Conservation (phyloP, 64 coral and sea anemone genomes). For the Porites lutea region DNA sequence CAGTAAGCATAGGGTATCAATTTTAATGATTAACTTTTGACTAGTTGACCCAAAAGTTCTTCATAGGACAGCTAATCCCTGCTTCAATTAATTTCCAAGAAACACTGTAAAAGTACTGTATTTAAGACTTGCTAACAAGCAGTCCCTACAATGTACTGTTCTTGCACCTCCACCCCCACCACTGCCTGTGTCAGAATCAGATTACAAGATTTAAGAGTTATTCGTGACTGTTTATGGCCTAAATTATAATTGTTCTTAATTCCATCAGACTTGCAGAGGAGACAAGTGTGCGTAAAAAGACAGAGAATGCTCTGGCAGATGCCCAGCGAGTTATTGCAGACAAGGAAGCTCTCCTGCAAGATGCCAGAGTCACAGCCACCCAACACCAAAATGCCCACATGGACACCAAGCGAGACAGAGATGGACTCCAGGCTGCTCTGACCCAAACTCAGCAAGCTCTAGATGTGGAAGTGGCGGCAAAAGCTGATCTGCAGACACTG, state of each 20-base stretch:
- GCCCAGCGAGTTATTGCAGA: slow-evolving; percentile 91
- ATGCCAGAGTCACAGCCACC: slow-evolving; percentile 89
- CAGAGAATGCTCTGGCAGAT: slow-evolving; percentile 94
- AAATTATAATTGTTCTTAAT: not conserved
- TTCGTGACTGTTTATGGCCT: not conserved
- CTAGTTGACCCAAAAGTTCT: too few species aligned
- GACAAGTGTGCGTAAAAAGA: slow-evolving; percentile 74
- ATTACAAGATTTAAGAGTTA: not conserved
- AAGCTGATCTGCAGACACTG: slow-evolving; percentile 81
- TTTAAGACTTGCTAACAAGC: too few species aligned
- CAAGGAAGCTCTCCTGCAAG: slow-evolving; percentile 93
- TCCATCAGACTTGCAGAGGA: slow-evolving; percentile 70
- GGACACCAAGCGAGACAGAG: slow-evolving; percentile 92
- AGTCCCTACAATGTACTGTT: too few species aligned
- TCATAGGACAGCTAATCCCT: too few species aligned
- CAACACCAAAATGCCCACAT: slow-evolving; percentile 96
- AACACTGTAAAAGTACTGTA: too few species aligned
- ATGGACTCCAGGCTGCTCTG: slow-evolving; percentile 72
- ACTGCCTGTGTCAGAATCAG: too few species aligned
- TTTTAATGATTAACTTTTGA: too few species aligned
- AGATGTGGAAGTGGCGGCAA: slow-evolving; percentile 84
- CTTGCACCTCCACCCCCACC: too few species aligned
- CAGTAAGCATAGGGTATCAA: too few species aligned
- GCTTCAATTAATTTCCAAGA: too few species aligned
- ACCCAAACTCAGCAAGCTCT: slow-evolving; percentile 96